Evolutionary conservation across 2,888 invertebrate species (phyloP), one percentile per base, ranked within the genome.

Genomic region (Dicyrtomina minuta): DNA sequence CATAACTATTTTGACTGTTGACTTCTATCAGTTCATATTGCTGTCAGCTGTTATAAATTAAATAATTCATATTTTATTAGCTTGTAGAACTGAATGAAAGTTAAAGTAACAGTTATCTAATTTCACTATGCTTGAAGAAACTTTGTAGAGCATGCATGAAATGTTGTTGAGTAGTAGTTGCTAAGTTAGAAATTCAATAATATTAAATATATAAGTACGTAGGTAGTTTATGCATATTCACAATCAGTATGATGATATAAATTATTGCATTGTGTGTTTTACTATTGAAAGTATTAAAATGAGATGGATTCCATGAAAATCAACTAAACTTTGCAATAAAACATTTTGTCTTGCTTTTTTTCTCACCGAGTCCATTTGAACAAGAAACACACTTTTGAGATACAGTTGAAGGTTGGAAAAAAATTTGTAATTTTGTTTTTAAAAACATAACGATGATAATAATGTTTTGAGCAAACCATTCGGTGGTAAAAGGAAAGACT

Each of bases 401-500:
- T 77, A 77, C 49, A 22, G 58, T 41, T 75, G 64, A 2, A 72
- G 65, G 65, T 75, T 75, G 12, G 68, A 72, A 22, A 75, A 72
- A 27, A 76, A 77, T 64, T 58, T 77, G 24, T 74, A 74, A 0
- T n/a, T n/a, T n/a, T n/a, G n/a, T 76, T 77, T 66, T 44, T 66
- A 46, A 66, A 70, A 55, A n/a, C n/a, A n/a, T n/a, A 76, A 76
- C 70, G 73, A 75, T 26, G 74, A 77, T 58, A 72, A 76, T 39
- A 58, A 46, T 20, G 73, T 77, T 59, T 41, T 77, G 24, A 72
- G 73, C 22, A 77, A 77, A 61, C 77, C 77, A 13, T 56, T 68
- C 20, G 39, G 8, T 4, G 59, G 61, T 15, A 59, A 44, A 39
- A 44, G 55, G 3, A 51, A 68, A 0, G 77, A 77, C 51, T 77